These are phyloP conservation scores for Penaeus chinensis DNA, from an alignment of 1,140 invertebrate species.

Conservation along the genomic window DNA sequence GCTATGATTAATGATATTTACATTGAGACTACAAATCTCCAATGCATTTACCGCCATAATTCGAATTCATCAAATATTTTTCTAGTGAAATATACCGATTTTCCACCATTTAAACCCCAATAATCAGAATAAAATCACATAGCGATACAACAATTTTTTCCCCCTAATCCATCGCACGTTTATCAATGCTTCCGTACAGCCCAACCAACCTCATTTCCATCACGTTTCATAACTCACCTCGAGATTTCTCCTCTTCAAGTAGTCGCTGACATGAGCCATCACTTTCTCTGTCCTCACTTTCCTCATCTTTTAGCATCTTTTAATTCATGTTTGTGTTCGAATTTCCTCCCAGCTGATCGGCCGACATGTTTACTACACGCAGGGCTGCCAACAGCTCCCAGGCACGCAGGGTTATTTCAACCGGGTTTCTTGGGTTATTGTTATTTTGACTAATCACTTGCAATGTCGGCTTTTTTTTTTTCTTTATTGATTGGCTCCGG, in stretches of 20 bases:
- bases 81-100: too few species aligned
- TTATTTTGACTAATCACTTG: too few species aligned
- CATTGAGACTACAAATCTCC: too few species aligned
- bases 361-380: conserved; percentile 55
- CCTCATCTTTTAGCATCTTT: conserved; percentile 32
- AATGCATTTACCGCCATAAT: too few species aligned
- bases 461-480: too few species aligned
- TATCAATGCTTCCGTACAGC: background rate
- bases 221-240: conserved; percentile 32
- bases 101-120: too few species aligned
- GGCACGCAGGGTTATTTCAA: background rate
- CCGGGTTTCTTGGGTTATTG: background rate
- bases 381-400: conserved; percentile 19
- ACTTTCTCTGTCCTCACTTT: conserved; percentile 53
- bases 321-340: background rate
- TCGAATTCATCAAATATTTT: too few species aligned
- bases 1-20: too few species aligned
- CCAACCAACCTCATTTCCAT: background rate
- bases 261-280: conserved; percentile 51
- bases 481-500: too few species aligned
- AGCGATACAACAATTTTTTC: too few species aligned
- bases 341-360: conserved; percentile 36
- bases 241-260: conserved; percentile 51
- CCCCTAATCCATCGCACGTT: too few species aligned
- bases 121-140: too few species aligned